A percentile compares a stretch with the other conserved stretches of the same genome.
phyloP scores from a whole-genome alignment of 2,888 invertebrate genomes.

The Acleris cristana region DNA sequence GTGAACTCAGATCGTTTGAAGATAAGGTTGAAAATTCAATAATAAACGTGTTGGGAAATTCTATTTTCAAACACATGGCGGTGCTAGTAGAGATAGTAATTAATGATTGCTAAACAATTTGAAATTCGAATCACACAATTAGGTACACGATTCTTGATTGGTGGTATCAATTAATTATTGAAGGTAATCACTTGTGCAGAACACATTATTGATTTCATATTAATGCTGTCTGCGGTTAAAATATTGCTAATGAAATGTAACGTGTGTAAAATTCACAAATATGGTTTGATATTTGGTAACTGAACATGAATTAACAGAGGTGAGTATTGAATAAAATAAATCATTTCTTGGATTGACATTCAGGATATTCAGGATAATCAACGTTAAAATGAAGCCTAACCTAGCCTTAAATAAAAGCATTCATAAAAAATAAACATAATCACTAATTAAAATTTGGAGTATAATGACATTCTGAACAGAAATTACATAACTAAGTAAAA shows the following conservation, averaged over 20 bases:
- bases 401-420: too few species aligned
- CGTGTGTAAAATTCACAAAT: too few species aligned
- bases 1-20: background rate
- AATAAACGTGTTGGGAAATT: too few species aligned
- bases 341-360: too few species aligned
- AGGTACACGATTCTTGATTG: background rate
- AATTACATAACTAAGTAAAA: too few species aligned
- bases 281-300: too few species aligned
- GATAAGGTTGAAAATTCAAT: slow-evolving; percentile 4
- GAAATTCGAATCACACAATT: slow-evolving; percentile 10
- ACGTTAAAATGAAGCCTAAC: too few species aligned
- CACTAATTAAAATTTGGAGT: too few species aligned
- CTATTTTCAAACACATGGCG: background rate
- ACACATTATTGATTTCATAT: slow-evolving; percentile 11
- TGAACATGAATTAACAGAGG: background rate
- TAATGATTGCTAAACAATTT: slow-evolving; percentile 23
- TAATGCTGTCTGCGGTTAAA: background rate
- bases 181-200: slow-evolving; percentile 6
- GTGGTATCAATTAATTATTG: slow-evolving; percentile 18
- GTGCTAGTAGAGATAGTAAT: slow-evolving; percentile 17
- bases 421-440: too few species aligned
- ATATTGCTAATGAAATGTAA: background rate
- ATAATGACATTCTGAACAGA: too few species aligned
- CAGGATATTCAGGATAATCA: too few species aligned
- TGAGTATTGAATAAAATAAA: too few species aligned